Base-by-base conservation (phyloP, 2,888 invertebrate species). In the Metellina segmentata region DNA sequence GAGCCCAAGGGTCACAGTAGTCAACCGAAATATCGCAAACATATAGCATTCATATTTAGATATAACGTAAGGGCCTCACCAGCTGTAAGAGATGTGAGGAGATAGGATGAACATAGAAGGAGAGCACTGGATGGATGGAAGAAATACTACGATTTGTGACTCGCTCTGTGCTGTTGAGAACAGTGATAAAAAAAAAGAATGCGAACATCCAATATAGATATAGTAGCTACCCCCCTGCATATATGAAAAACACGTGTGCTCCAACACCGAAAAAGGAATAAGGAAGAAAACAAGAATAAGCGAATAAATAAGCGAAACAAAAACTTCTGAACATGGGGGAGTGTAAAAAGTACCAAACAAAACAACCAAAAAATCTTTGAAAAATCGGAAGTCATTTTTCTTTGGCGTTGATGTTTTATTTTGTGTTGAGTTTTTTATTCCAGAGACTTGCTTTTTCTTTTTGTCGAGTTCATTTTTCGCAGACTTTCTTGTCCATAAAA, bases 341-440 rank as follows among this genome's bases (percentile, higher is more conserved):
- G 61, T 11, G 61, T 8, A 16, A 16, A 74, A 74, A 19, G 53
- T 81, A 69, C 81, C 6, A 34, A 82, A n/a, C 49, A 69, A 82
- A 86, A 77, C 77, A 83, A 88, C 72, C 74, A 81, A 88, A 88
- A 61, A 88, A 74, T 19, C 20, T 61, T 20, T 81, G 88, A 88
- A 75, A 88, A 88, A 88, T 88, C 52, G 74, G 74, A 74, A 81
- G 81, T 74, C 88, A 88, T 88, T 88, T 88, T 81, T 88, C 81
- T 79, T 88, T 19, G 52, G 79, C 78, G 72, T 61, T 74, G 51
- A 53, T 72, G n/a, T 81, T 88, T 88, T 81, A 13, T 72, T 48
- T 48, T 52, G 51, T 34, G 19, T 61, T 34, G 61, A 16, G 61
- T 8, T 61, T 61, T 61, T 34, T 34, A 34, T 34, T 34, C 34